A percentile compares a stretch with the other conserved stretches of the same genome.
phyloP scores from a whole-genome alignment of 2,888 invertebrate genomes.

The Eilema depressum region DNA sequence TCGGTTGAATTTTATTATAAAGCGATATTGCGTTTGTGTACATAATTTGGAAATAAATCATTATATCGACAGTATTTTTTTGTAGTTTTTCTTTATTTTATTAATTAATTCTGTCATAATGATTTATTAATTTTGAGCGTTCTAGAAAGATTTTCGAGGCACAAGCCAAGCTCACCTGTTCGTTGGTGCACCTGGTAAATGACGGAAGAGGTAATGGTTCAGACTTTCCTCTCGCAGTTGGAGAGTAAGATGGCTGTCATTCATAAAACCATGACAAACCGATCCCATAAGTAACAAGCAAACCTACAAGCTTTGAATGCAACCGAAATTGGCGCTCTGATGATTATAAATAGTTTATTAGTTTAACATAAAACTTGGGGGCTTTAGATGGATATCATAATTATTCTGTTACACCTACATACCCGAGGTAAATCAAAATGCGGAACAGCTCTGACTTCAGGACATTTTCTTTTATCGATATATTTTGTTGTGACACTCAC shows the following conservation, averaged over 20 bases:
- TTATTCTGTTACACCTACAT: constrained; percentile 34
- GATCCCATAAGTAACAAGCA: too few relatives aligned
- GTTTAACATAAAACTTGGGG: too few relatives aligned
- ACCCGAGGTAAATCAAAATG: constrained; percentile 93
- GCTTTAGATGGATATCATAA: too few relatives aligned
- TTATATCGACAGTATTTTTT: not conserved
- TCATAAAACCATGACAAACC: not conserved
- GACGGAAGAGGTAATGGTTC: not conserved
- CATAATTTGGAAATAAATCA: not conserved
- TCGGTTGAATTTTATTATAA: not conserved
- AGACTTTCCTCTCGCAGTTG: not conserved
- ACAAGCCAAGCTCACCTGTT: not conserved
- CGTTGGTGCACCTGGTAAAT: too few relatives aligned
- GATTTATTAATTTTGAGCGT: not conserved
- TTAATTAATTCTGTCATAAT: not conserved
- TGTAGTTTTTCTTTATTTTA: not conserved
- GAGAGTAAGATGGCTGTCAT: not conserved
- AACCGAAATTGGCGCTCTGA: too few relatives aligned
- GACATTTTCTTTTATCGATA: constrained; percentile 90
- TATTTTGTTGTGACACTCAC: constrained; percentile 62
- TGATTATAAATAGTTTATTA: too few relatives aligned
- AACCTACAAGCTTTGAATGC: too few relatives aligned
- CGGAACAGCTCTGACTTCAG: constrained; percentile 92
- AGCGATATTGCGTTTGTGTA: not conserved
- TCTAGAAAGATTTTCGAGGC: not conserved